A percentile compares a stretch with the other conserved stretches of the same genome.
phyloP scores from a whole-genome alignment of 1,140 invertebrate species.

The Drosophila albomicans region DNA sequence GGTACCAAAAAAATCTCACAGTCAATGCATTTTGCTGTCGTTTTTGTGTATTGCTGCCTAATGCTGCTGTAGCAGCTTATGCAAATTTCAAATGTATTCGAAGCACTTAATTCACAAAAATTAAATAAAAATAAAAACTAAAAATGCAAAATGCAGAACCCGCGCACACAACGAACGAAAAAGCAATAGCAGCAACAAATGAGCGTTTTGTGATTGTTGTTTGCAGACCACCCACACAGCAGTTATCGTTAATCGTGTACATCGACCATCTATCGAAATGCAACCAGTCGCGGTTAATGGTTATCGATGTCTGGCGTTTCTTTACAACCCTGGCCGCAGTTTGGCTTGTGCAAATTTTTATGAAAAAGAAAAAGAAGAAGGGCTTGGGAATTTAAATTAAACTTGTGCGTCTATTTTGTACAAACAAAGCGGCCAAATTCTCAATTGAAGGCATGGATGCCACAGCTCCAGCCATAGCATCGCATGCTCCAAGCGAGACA shows the following conservation, averaged over 20 bases:
- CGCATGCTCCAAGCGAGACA: constrained; percentile 45
- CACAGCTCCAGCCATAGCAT: constrained; percentile 42
- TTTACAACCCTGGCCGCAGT: constrained; percentile 51
- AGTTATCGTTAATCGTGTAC: constrained; percentile 22
- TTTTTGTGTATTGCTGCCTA: constrained; percentile 1
- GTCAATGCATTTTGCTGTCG: constrained; percentile 31
- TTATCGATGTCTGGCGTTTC: constrained; percentile 48
- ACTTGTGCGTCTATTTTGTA: constrained; percentile 39
- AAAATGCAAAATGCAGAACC: constrained; percentile 30
- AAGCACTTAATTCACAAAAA: constrained; percentile 46
- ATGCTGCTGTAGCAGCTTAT: neutral
- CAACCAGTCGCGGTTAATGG: constrained; percentile 8
- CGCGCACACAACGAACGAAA: constrained; percentile 12
- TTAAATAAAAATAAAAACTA: constrained; percentile 51
- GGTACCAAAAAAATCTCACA: constrained; percentile 23
- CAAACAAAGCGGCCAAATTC: constrained; percentile 31
- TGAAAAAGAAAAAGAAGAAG: constrained; percentile 51
- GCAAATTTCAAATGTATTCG: neutral
- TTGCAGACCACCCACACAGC: constrained; percentile 44
- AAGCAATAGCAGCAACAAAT: constrained; percentile 50
- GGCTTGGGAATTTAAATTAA: constrained; percentile 46
- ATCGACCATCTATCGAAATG: constrained; percentile 27
- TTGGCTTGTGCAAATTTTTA: constrained; percentile 59
- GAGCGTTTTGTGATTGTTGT: constrained; percentile 43
- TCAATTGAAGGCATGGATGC: constrained; percentile 63